Evolutionary conservation across 1,140 invertebrate species (phyloP), one percentile per base, ranked within the genome.

Genomic region (Eupristina koningsbergeri): DNA sequence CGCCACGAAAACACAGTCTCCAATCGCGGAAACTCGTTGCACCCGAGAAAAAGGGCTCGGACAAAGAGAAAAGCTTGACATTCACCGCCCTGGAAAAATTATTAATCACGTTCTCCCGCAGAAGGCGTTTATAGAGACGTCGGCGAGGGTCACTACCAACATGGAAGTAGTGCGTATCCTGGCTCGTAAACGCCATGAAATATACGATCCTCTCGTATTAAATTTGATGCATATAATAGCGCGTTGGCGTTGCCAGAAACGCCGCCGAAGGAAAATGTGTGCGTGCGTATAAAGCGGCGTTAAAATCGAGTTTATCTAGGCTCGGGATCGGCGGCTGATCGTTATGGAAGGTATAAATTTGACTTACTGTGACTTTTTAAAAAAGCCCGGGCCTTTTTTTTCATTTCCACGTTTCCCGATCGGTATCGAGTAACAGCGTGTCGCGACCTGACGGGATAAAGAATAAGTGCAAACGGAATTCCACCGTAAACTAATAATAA

Each of bases 141-240:
- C 75, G 22, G 53, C 9, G 53, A 58, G 53, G 22, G 53, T 22
- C 50, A 58, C 50, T 77, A 50, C n/a, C n/a, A n/a, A n/a, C n/a
- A n/a, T n/a, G 26, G 69, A 69, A 31, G 45, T 17, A 34, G 34
- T 8, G 11, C 17, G n/a, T n/a, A n/a, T n/a, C n/a, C 31, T 15
- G 63, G 64, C 78, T 69, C 71, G 71, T 81, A 81, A 81, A 81
- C 61, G 74, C 61, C 47, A 45, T 77, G 74, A 77, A 75, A 81
- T 81, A 81, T 81, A 81, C 71, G 76, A 78, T 61, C 50, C 36
- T 69, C 76, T 39, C 75, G 53, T 84, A 84, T 84, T 63, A 84
- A 78, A 84, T 79, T 84, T 69, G 67, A 78, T 73, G 82, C 82
- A 84, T 79, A 47, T 79, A 79, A 79, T 31, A 39, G 47, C 74